Evolutionary conservation across 1,140 invertebrate species (phyloP).

Genomic region (Gonatopus flavifemur): DNA sequence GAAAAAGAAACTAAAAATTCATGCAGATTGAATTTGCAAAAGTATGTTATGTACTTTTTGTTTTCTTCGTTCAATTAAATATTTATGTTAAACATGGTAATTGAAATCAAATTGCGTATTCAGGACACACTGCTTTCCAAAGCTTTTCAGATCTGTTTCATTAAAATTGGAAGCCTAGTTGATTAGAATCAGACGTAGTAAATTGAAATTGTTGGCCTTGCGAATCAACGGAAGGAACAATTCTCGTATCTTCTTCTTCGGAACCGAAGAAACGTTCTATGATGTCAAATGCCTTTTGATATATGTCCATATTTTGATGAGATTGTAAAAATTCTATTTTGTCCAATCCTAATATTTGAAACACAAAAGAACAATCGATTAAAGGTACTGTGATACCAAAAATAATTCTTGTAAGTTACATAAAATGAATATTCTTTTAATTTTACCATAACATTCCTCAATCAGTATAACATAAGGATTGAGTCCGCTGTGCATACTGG

Average conservation of each 20-base stretch:
- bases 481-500: slow-evolving; percentile 66
- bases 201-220: slow-evolving; percentile 80
- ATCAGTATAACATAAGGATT: slow-evolving; percentile 92
- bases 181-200: slow-evolving; percentile 65
- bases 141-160: slow-evolving; percentile 17
- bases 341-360: slow-evolving; percentile 82
- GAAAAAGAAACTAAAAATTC: too few species aligned
- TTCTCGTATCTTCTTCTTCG: slow-evolving; percentile 84
- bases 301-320: slow-evolving; percentile 95
- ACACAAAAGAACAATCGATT: background rate
- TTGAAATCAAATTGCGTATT: slow-evolving; percentile 24
- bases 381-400: too few species aligned
- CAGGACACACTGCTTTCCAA: slow-evolving; percentile 15
- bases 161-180: slow-evolving; percentile 79
- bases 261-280: slow-evolving; percentile 94
- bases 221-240: slow-evolving; percentile 78
- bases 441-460: slow-evolving; percentile 92
- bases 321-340: slow-evolving; percentile 97
- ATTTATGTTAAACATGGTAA: slow-evolving; percentile 24
- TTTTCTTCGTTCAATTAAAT: too few species aligned
- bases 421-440: background rate
- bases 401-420: background rate
- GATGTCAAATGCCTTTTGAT: slow-evolving; percentile 94
- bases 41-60: too few species aligned
- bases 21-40: too few species aligned